phyloP scores from a whole-genome alignment of 2,888 invertebrate genomes.

The Cephus sareptanus region DNA sequence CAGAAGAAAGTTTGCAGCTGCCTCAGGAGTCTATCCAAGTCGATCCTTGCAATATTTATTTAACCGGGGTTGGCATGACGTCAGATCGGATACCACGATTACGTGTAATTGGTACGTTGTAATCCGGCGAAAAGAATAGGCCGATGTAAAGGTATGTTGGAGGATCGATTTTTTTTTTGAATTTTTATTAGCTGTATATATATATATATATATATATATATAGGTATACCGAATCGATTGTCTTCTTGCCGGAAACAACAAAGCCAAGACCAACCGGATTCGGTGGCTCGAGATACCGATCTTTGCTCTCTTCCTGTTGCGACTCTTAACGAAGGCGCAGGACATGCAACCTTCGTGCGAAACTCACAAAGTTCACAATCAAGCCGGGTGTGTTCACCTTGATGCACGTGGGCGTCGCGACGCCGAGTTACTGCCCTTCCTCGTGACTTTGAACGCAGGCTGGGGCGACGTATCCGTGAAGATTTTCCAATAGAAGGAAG shows the following conservation, averaged over 20 bases:
- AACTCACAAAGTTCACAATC: neutral
- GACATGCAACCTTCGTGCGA: neutral
- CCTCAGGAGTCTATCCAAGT: conserved; percentile 14
- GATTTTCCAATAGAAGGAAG: neutral
- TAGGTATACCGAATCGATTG: neutral
- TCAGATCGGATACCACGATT: neutral
- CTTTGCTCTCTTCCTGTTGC: neutral
- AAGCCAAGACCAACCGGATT: neutral
- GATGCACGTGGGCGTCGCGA: conserved; percentile 26
- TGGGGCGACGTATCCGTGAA: neutral
- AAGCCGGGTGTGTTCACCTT: neutral
- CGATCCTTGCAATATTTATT: conserved; percentile 4
- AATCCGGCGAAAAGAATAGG: neutral
- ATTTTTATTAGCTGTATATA: no score
- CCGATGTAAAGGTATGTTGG: no score
- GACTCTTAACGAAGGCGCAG: neutral
- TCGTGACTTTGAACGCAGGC: neutral
- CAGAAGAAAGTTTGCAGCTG: conserved; percentile 28
- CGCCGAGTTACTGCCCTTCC: conserved; percentile 22
- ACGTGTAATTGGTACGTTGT: neutral
- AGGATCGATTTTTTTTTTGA: no score
- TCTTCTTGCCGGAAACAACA: neutral
- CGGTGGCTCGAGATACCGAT: neutral
- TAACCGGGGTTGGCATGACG: neutral
- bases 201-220: no score